Evolutionary conservation across 2,888 invertebrate species (phyloP), one percentile per base, ranked within the genome.

Genomic region (Eupithecia centaureata): DNA sequence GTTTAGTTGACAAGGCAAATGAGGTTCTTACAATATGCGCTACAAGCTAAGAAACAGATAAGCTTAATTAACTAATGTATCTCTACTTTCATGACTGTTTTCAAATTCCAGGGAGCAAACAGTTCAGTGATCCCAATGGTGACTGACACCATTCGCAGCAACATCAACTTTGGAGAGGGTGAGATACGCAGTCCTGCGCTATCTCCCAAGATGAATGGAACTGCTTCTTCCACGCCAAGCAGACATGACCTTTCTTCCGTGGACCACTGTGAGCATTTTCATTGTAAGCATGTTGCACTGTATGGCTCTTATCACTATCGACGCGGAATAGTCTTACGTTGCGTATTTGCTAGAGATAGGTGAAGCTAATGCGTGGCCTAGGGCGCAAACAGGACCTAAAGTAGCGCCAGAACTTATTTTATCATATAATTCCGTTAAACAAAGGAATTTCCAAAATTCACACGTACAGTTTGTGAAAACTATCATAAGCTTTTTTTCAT

Each of bases 91-190:
- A 57, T 32, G 8, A n/a, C 15, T 3, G 32, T 52, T 28, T 5
- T n/a, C 13, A 27, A 57, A 67, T 91, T 91, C 42, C 90, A 92
- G 92, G 80, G 79, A 35, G 90, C 86, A 68, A 90, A 89, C 85
- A 89, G 89, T 80, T 76, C 93, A 71, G 93, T 91, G 72, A 88
- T 92, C 62, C 94, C 93, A 67, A 92, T 94, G 92, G 90, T 94
- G 81, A 95, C 94, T 75, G 94, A 95, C 87, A 94, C 94, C 73
- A 94, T 94, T 85, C 94, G 94, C 86, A 95, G 95, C 90, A 92
- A 94, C 91, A 94, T 94, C 77, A 90, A 94, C 82, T 94, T 95
- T 80, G 94, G 94, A 54, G 93, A 93, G 76, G 83, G 86, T 25
- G 85, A 86, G 72, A 81, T 83, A 5, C 54, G 54, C 82, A 91